phyloP scores from a whole-genome alignment of 2,888 invertebrate species.

The Endotricha flammealis region DNA sequence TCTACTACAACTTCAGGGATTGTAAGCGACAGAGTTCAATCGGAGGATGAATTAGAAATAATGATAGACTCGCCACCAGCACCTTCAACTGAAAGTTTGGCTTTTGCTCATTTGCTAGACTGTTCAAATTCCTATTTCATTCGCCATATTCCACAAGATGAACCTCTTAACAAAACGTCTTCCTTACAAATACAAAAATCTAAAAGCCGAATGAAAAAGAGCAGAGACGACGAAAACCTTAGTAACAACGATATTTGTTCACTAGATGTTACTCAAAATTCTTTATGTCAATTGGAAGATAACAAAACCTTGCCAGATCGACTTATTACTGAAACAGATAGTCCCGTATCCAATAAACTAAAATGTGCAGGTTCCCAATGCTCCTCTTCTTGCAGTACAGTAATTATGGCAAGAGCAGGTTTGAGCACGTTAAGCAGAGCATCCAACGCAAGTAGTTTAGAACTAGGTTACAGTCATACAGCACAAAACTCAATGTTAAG shows the following conservation, averaged over 20 bases:
- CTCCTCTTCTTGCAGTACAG: slow-evolving; percentile 91
- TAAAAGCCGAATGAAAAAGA: slow-evolving; percentile 47
- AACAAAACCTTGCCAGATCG: slow-evolving; percentile 56
- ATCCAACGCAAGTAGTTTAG: slow-evolving; percentile 89
- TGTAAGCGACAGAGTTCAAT: slow-evolving; percentile 96
- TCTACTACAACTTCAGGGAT: slow-evolving; percentile 98
- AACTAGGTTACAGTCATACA: slow-evolving; percentile 91
- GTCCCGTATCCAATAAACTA: slow-evolving; percentile 76
- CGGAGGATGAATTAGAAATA: slow-evolving; percentile 94
- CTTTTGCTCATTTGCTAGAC: slow-evolving; percentile 86
- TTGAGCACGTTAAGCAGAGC: slow-evolving; percentile 78
- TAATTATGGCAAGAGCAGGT: slow-evolving; percentile 82
- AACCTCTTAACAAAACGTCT: slow-evolving; percentile 52
- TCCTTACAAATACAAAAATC: slow-evolving; percentile 58
- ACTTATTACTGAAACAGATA: slow-evolving; percentile 71
- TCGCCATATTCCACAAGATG: slow-evolving; percentile 47
- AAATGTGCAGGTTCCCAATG: slow-evolving; percentile 88
- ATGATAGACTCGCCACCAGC: slow-evolving; percentile 90
- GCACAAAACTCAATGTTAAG: slow-evolving; percentile 90
- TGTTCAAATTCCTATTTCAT: slow-evolving; percentile 72
- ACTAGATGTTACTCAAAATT: slow-evolving; percentile 35
- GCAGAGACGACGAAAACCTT: slow-evolving; percentile 48
- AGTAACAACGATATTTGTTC: slow-evolving; percentile 36
- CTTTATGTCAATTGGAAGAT: slow-evolving; percentile 48
- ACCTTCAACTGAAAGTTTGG: slow-evolving; percentile 91